Conservation (phyloP, 2,797 vertebrate species). For the Pantherophis vulpinus region DNA sequence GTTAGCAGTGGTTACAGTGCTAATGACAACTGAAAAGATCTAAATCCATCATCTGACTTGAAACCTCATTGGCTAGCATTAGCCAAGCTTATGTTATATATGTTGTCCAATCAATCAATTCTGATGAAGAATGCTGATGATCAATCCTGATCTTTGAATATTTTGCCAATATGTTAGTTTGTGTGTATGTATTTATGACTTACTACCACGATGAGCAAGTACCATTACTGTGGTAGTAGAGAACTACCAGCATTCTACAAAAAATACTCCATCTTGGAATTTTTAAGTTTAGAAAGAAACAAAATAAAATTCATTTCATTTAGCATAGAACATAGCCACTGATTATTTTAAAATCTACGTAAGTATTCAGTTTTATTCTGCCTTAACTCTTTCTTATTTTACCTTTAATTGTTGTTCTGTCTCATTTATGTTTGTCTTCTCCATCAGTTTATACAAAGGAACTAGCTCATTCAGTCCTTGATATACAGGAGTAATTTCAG, state of each 20-base stretch:
- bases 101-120: neutral
- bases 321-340: neutral
- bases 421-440: slow-evolving; percentile 82
- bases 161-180: neutral
- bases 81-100: neutral
- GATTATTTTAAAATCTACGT: neutral
- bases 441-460: slow-evolving; percentile 88
- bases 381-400: neutral
- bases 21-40: neutral
- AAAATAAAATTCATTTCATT: neutral
- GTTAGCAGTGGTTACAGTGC: neutral
- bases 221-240: neutral
- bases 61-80: neutral
- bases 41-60: neutral
- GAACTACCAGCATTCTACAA: neutral
- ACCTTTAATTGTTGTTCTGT: slow-evolving; percentile 75
- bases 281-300: neutral
- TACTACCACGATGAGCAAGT: neutral
- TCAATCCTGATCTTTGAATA: neutral
- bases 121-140: neutral
- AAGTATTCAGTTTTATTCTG: neutral
- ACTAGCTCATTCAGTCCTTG: slow-evolving; percentile 85
- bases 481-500: slow-evolving; percentile 82
- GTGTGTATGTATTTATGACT: neutral
- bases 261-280: neutral